phyloP scores from a whole-genome alignment of 2,113 vertebrate species.

The Alligator mississippiensis region DNA sequence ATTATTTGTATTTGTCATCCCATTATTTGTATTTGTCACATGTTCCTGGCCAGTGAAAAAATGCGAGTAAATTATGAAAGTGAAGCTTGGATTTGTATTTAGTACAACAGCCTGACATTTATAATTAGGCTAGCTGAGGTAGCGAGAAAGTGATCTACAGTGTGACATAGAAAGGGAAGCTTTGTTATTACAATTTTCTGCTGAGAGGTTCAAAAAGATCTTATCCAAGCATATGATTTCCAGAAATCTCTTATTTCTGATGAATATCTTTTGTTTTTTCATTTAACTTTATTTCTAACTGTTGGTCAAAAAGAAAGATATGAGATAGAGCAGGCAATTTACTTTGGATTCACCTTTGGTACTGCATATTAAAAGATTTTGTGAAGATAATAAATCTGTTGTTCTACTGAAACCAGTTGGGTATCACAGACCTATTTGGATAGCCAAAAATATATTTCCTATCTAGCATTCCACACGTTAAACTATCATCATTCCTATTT shows the following conservation, averaged over 20 bases:
- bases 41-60: conserved; percentile 22
- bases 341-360: conserved; percentile 3
- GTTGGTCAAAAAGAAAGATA: neutral
- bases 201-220: neutral
- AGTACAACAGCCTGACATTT: neutral
- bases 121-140: neutral
- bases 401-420: neutral
- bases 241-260: neutral
- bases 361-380: neutral
- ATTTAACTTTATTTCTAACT: neutral
- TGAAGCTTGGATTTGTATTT: conserved; percentile 35
- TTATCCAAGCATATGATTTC: fast-evolving
- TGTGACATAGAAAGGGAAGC: neutral
- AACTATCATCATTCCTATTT: conserved; percentile 2
- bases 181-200: neutral
- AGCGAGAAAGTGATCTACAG: neutral
- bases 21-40: conserved; percentile 19
- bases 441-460: conserved; percentile 21
- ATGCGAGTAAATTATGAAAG: conserved; percentile 58
- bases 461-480: neutral
- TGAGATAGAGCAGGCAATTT: neutral
- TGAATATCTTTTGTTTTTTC: neutral
- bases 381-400: neutral
- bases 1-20: conserved; percentile 19
- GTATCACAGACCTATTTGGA: neutral